A percentile compares a stretch with the other conserved stretches of the same genome.
Evolutionary conservation across 1,140 invertebrate genomes (phyloP).

Genomic region (Drosophila grimshawi): DNA sequence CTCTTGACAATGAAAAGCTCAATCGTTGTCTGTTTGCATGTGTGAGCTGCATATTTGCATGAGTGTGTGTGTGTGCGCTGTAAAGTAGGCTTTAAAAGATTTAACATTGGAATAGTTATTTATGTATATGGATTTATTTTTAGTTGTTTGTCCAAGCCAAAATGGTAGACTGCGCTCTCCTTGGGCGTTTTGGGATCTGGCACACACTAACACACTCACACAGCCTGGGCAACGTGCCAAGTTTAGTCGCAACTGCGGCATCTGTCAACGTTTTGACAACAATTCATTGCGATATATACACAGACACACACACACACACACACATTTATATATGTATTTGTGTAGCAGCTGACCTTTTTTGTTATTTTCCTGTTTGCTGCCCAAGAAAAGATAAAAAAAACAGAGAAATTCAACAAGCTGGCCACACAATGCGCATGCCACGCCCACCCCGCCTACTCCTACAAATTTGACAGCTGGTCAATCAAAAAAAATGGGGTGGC

Average conservation of each 20-base stretch:
- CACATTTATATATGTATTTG: conserved; percentile 6
- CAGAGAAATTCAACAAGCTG: conserved; percentile 49
- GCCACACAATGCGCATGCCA: conserved; percentile 15
- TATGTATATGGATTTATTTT: background rate
- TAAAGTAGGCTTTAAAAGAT: conserved; percentile 44
- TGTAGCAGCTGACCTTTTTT: background rate
- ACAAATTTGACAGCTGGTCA: conserved; percentile 19
- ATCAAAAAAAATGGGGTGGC: conserved; percentile 6
- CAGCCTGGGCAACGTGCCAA: conserved; percentile 54
- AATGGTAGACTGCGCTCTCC: background rate
- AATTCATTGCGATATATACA: conserved; percentile 48
- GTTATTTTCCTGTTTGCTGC: background rate
- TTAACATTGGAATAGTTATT: background rate
- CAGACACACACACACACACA: conserved; percentile 9
- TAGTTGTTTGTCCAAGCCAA: background rate
- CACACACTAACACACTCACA: background rate
- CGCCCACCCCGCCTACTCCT: conserved; percentile 7
- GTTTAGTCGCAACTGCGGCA: conserved; percentile 57
- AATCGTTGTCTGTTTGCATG: conserved; percentile 9
- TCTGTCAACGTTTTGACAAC: conserved; percentile 57
- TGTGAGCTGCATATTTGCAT: background rate
- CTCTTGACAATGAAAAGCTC: conserved; percentile 56
- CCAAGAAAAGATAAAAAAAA: background rate
- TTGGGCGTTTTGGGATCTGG: conserved; percentile 21
- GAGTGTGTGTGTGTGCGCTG: background rate